phyloP scores from a whole-genome alignment of 1,140 invertebrate species.

The Leptoteleia sp. region DNA sequence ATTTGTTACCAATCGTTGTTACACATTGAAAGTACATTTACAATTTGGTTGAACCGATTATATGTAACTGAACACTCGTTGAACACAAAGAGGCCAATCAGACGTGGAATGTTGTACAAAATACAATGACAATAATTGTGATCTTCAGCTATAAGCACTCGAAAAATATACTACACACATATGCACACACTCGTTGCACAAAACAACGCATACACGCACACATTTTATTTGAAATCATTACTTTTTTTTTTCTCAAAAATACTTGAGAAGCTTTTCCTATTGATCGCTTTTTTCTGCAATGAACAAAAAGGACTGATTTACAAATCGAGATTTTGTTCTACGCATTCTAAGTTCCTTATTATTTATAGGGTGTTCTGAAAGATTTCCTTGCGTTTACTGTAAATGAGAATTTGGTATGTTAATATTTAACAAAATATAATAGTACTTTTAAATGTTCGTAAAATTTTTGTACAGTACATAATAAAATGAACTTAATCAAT shows the following conservation, averaged over 20 bases:
- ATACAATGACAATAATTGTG: slow-evolving; percentile 40
- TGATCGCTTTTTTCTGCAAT: slow-evolving; percentile 21
- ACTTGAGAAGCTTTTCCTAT: slow-evolving; percentile 40
- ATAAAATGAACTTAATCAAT: too few species aligned
- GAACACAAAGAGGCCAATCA: slow-evolving; percentile 22
- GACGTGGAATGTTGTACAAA: slow-evolving; percentile 46
- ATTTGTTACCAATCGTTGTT: slow-evolving; percentile 7
- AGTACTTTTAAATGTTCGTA: too few species aligned
- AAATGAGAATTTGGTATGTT: too few species aligned
- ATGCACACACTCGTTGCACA: slow-evolving; percentile 54
- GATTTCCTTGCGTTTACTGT: neutral
- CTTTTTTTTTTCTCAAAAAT: slow-evolving; percentile 42
- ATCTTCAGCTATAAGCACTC: slow-evolving; percentile 52
- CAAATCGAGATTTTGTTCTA: slow-evolving; percentile 43
- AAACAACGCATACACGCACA: slow-evolving; percentile 51
- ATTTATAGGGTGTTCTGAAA: slow-evolving; percentile 41
- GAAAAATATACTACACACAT: slow-evolving; percentile 63
- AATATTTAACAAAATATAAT: too few species aligned
- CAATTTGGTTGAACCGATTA: too few species aligned
- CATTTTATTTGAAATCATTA: slow-evolving; percentile 34
- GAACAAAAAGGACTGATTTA: slow-evolving; percentile 43
- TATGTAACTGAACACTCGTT: slow-evolving; percentile 20
- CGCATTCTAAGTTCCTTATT: slow-evolving; percentile 44
- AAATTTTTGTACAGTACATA: too few species aligned
- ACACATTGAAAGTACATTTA: too few species aligned